phyloP scores from a whole-genome alignment of 2,797 vertebrate species.

The Danio kyathit region DNA sequence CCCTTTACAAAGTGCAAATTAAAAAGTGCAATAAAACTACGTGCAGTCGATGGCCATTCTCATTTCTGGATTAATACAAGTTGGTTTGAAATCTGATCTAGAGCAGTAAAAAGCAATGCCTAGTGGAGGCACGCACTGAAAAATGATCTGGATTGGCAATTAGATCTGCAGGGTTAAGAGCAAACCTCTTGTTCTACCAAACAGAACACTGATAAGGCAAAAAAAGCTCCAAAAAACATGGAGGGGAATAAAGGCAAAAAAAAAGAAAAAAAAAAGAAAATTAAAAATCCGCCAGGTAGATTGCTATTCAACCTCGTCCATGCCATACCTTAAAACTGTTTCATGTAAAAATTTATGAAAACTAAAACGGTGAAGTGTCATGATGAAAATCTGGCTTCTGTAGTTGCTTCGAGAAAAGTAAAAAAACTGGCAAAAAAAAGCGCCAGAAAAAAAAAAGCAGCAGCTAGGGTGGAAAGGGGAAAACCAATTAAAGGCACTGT shows the following conservation, averaged over 20 bases:
- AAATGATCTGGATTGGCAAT: slow-evolving; percentile 74
- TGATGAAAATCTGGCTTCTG: slow-evolving; percentile 84
- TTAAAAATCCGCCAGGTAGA: slow-evolving; percentile 98
- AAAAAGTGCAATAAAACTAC: slow-evolving; percentile 98
- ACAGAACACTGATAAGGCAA: slow-evolving; percentile 74
- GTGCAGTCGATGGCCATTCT: slow-evolving; percentile 86
- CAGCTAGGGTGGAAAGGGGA: slow-evolving; percentile 74
- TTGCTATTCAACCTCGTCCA: slow-evolving; percentile 85
- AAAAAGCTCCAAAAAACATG: slow-evolving; percentile 57
- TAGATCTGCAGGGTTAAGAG: slow-evolving; percentile 66
- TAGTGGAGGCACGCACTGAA: slow-evolving; percentile 71
- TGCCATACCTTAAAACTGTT: slow-evolving; percentile 98
- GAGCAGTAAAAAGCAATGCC: slow-evolving; percentile 73
- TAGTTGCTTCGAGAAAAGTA: slow-evolving; percentile 78
- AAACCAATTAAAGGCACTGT: slow-evolving; percentile 99
- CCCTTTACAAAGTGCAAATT: slow-evolving; percentile 96
- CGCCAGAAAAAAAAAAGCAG: slow-evolving; percentile 80
- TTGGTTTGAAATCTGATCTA: slow-evolving; percentile 71
- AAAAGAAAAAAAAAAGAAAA: slow-evolving; percentile 74
- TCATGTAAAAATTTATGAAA: slow-evolving; percentile 99
- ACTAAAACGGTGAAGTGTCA: slow-evolving; percentile 95
- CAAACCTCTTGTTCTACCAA: slow-evolving; percentile 75
- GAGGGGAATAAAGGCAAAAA: slow-evolving; percentile 72
- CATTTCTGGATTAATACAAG: slow-evolving; percentile 83
- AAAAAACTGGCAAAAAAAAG: slow-evolving; percentile 80